A percentile compares a stretch with the other conserved stretches of the same genome.
Conservation (phyloP, 2,888 invertebrate species). For the Acanthoscelides obtectus region DNA sequence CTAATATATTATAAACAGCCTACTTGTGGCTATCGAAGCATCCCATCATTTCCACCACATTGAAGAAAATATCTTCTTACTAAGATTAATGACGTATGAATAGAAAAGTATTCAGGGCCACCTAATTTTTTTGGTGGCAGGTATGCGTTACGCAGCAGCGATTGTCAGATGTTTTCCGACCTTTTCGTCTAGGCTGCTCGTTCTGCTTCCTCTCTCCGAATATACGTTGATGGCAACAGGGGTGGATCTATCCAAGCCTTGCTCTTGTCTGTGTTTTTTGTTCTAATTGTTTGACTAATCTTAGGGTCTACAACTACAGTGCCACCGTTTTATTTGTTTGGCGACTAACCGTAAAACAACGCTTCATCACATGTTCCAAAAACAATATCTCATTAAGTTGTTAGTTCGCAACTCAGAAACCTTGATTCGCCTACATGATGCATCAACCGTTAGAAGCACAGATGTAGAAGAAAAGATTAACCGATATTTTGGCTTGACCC, state of each 20-base stretch:
- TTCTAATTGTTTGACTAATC: no score
- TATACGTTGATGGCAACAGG: neutral
- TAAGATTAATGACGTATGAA: neutral
- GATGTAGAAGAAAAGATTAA: no score
- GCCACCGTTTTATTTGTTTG: no score
- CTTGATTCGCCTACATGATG: no score
- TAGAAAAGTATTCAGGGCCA: neutral
- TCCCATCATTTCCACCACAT: neutral
- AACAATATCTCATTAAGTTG: no score
- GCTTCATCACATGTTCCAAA: no score
- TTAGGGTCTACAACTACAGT: no score
- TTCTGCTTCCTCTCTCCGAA: neutral
- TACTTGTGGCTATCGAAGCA: neutral
- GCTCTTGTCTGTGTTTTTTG: no score
- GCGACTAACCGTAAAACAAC: no score
- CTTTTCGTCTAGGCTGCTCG: neutral
- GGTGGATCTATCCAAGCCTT: neutral
- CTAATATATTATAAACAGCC: neutral
- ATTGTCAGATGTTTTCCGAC: neutral
- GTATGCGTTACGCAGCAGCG: neutral
- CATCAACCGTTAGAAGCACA: no score
- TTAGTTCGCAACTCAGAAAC: no score
- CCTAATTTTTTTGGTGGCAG: neutral
- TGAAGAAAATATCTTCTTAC: neutral
- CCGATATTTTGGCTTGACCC: no score